These are phyloP conservation scores for Xiphorhynchus erythropygius DNA, from an alignment of 2,797 vertebrate species.

Conservation along the genomic window DNA sequence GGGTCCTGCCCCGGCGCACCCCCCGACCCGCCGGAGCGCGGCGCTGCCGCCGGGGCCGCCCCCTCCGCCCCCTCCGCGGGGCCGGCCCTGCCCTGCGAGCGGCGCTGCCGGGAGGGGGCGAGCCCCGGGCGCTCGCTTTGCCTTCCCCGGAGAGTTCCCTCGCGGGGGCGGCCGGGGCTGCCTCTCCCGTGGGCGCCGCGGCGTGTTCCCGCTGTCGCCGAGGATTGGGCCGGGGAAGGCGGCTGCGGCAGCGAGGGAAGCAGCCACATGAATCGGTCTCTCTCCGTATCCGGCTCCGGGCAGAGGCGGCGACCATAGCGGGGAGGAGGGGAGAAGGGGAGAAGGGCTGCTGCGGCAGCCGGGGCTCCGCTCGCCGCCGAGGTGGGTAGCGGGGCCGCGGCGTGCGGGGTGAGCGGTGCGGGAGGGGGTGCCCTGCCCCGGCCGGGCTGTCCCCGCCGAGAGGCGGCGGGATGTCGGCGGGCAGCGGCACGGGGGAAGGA, in stretches of 20 bases:
- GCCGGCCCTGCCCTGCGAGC: background rate
- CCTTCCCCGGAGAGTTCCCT: slow-evolving; percentile 5
- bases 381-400: background rate
- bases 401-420: background rate
- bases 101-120: background rate
- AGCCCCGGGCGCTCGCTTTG: background rate
- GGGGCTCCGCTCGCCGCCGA: background rate
- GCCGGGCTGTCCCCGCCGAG: background rate
- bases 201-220: background rate
- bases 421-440: background rate
- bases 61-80: too few species aligned
- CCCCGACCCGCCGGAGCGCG: too few species aligned
- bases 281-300: slow-evolving; percentile 61
- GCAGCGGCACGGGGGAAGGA: background rate
- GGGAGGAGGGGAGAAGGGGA: background rate
- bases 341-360: background rate
- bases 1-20: background rate
- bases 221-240: background rate
- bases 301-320: slow-evolving; percentile 21
- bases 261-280: slow-evolving; percentile 35
- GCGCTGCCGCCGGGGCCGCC: too few species aligned
- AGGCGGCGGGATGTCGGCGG: background rate
- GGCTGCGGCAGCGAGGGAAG: background rate
- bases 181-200: background rate
- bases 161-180: background rate